Evolutionary conservation across 2,113 vertebrate species (phyloP), one percentile per base, ranked within the genome.

Genomic region (Genyomyrus donnyi): DNA sequence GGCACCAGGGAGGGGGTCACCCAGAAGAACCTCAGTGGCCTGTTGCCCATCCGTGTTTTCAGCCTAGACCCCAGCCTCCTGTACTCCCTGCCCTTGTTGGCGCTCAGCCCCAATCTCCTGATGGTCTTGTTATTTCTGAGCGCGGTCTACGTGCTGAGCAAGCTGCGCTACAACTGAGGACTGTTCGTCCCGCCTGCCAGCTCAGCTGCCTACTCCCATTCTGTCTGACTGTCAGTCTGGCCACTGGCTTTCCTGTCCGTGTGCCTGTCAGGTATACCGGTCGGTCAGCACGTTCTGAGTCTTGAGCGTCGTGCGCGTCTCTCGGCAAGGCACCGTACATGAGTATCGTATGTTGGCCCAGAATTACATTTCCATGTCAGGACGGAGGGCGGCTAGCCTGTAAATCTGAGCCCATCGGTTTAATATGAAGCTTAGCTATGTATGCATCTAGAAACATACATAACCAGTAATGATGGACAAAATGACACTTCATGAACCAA

Each of bases 21-120:
- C 95, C 98, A 99, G 98, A 99, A 99, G 98, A 99, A 99, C 97
- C 95, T 99, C 97, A 97, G 98, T 93, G 98, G 98, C 93, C 93
- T 99, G 97, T 97, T 98, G 96, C 98, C 98, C 90, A 96, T 98
- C 95, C 98, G 98, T 92, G 98, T 99, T 96, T 95, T 98, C 95
- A 97, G 97, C 93, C 96, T 99, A 96, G 98, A 99, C 93, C 97
- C 98, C 95, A 98, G 96, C 96, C 98, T 99, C 88, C 96, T 99
- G 94, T 99, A 99, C 96, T 99, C 98, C 90, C 96, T 99, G 94
- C 98, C 98, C 93, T 96, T 99, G 92, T 94, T 99, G 94, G 98
- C 98, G 88, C 96, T 99, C 93, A 99, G 97, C 96, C 98, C 98
- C 94, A 98, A 97, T 97, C 97, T 99, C 95, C 97, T 99, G 95